Percentiles rank a stretch among this genome's conserved stretches.
Conservation (phyloP, 2,113 vertebrate genomes). For the Beaufortia kweichowensis region DNA sequence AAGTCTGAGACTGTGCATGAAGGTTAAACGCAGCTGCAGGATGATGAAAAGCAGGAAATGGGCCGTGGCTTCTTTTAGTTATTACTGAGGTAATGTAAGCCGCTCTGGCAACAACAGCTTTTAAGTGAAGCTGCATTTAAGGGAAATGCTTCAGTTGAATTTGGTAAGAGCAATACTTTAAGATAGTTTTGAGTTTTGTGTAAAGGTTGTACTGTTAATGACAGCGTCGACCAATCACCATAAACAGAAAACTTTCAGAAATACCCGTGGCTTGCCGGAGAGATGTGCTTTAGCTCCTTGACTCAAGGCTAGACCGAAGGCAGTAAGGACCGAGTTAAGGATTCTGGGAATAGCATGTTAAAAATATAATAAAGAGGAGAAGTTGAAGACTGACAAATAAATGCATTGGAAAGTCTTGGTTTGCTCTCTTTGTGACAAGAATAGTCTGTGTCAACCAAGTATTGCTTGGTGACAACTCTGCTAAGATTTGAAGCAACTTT, state of each 20-base stretch:
- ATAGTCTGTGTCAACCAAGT: constrained; percentile 13
- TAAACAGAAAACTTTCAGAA: constrained; percentile 2
- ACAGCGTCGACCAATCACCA: background rate
- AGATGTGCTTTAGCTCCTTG: constrained; percentile 8
- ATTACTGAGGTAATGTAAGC: constrained; percentile 39
- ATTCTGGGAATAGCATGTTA: background rate
- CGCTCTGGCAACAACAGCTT: constrained; percentile 45
- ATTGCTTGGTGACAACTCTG: background rate
- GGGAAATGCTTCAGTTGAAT: constrained; percentile 8
- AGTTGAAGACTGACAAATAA: constrained; percentile 10
- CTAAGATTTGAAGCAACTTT: constrained; percentile 4
- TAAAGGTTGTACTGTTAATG: background rate
- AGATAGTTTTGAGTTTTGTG: background rate
- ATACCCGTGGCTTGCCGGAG: background rate
- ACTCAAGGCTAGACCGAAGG: constrained; percentile 29
- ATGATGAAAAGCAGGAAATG: constrained; percentile 54
- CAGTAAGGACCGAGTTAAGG: background rate
- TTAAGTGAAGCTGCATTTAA: constrained; percentile 11
- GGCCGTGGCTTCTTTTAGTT: constrained; percentile 48
- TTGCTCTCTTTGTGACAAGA: background rate
- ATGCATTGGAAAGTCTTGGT: background rate
- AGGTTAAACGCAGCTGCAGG: constrained; percentile 48
- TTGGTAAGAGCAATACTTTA: background rate
- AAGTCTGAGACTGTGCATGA: constrained; percentile 26
- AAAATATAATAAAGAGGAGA: constrained; percentile 17